Base-by-base conservation (phyloP, 2,888 invertebrate species). In the Caenorhabditis sp. region DNA sequence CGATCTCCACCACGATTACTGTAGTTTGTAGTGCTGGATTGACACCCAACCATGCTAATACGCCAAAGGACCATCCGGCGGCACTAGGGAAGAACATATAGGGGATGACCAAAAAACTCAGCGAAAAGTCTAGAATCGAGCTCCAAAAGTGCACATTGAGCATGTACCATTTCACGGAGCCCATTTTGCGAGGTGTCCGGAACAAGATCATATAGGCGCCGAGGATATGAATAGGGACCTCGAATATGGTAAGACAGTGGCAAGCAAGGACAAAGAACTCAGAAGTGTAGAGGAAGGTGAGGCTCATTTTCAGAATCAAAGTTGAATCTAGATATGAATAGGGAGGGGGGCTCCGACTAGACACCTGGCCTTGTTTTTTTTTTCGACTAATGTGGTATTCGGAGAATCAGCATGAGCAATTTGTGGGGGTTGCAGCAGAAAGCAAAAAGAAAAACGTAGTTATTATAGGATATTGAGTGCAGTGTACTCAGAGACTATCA, bases 111-210 rank as follows among this genome's bases (percentile, higher is more conserved):
- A 73, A n/a, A 38, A 73, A 63, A 41, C 63, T 59, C 19, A 73
- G 1, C 0, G 59, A 51, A 16, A 73, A 38, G 19, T 73, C 73
- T 2, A 63, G 26, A 41, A 38, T 7, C 4, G 73, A 26, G 19
- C 73, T 61, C 63, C 56, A 75, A 12, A 75, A 56, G 22, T 75
- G 75, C 5, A 58, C 22, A 47, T 58, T 66, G 2, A 75, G 54
- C 66, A 75, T 64, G 56, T 31, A 56, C 56, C 47, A 66, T 35
- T 75, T 75, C 0, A 75, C 66, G 16, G 47, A 24, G 16, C 35
- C 41, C 75, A 75, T 75, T n/a, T 19, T 56, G 7, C 19, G 4
- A 1, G 75, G 75, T 3, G 75, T 75, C 38, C 35, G 44, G 47
- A 47, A 58, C 1, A 58, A 14, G 14, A 75, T 75, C 7, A 54